A percentile compares a stretch with the other conserved stretches of the same genome.
These are phyloP conservation scores for Euplexia lucipara DNA, from an alignment of 2,888 invertebrate species.

Conservation along the genomic window DNA sequence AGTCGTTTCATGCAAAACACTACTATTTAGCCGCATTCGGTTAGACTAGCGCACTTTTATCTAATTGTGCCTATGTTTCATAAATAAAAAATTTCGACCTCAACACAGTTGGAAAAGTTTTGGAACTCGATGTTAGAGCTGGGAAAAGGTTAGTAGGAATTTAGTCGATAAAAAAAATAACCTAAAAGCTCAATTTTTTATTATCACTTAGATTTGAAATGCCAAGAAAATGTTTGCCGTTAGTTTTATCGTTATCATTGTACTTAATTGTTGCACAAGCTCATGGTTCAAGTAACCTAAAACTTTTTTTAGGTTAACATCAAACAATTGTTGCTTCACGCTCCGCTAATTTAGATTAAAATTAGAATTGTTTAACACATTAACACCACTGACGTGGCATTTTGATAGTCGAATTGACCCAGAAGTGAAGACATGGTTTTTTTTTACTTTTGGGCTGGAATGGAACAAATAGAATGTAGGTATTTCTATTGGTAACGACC, in stretches of 20 bases:
- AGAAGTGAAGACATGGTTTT: constrained; percentile 43
- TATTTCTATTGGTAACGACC: constrained; percentile 2
- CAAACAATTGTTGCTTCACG: constrained; percentile 68
- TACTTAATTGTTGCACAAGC: constrained; percentile 59
- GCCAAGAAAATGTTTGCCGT: constrained; percentile 6
- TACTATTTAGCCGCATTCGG: too few species aligned
- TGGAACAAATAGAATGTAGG: neutral
- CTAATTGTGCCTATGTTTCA: too few species aligned
- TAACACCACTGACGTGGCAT: constrained; percentile 62
- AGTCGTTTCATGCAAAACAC: too few species aligned
- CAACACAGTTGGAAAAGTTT: too few species aligned
- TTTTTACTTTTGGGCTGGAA: constrained; percentile 37
- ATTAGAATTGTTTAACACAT: constrained; percentile 69
- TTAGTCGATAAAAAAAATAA: neutral
- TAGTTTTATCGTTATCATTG: constrained; percentile 47
- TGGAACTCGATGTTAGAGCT: neutral
- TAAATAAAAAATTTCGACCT: too few species aligned
- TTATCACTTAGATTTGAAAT: neutral
- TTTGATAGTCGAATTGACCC: constrained; percentile 61
- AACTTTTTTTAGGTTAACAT: constrained; percentile 59
- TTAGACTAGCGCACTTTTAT: too few species aligned
- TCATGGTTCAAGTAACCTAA: constrained; percentile 54
- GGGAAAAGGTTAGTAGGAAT: neutral
- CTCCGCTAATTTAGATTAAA: constrained; percentile 66
- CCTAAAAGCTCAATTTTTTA: neutral